These are phyloP conservation scores for Busseola fusca DNA, from an alignment of 2,888 invertebrate genomes.

Conservation along the genomic window DNA sequence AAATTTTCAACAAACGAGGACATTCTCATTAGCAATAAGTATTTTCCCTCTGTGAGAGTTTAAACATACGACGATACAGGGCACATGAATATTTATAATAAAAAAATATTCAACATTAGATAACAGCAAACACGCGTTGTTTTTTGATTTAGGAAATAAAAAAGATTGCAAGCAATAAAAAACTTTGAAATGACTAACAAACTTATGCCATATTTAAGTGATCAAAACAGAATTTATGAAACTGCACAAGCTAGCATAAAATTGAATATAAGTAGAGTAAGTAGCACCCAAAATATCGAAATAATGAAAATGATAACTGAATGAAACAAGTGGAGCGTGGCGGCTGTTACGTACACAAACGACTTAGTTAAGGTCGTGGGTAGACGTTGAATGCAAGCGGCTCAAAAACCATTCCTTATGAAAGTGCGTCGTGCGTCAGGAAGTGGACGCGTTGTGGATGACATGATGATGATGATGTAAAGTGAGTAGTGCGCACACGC, in stretches of 20 bases:
- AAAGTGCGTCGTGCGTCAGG: slow-evolving; percentile 26
- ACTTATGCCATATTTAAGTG: slow-evolving; percentile 7
- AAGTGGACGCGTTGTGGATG: slow-evolving; percentile 31
- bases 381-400: slow-evolving; percentile 32
- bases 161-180: slow-evolving; percentile 17
- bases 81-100: background rate
- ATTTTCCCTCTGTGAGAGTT: background rate
- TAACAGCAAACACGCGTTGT: background rate
- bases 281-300: slow-evolving; percentile 18
- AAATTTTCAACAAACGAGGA: no score
- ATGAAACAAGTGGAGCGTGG: slow-evolving; percentile 36
- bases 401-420: slow-evolving; percentile 40
- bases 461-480: slow-evolving; percentile 38
- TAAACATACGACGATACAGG: background rate
- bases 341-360: slow-evolving; percentile 24
- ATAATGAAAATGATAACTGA: slow-evolving; percentile 23
- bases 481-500: slow-evolving; percentile 71
- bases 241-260: slow-evolving; percentile 21
- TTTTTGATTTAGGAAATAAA: background rate
- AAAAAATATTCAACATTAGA: background rate
- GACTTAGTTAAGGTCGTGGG: slow-evolving; percentile 24
- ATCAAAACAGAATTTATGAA: slow-evolving; percentile 11
- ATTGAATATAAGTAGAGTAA: slow-evolving; percentile 6
- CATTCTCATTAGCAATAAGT: background rate
- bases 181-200: background rate